Evolutionary conservation across 2,797 vertebrate genomes (phyloP).

Genomic region (Micropoecilia bifurca): DNA sequence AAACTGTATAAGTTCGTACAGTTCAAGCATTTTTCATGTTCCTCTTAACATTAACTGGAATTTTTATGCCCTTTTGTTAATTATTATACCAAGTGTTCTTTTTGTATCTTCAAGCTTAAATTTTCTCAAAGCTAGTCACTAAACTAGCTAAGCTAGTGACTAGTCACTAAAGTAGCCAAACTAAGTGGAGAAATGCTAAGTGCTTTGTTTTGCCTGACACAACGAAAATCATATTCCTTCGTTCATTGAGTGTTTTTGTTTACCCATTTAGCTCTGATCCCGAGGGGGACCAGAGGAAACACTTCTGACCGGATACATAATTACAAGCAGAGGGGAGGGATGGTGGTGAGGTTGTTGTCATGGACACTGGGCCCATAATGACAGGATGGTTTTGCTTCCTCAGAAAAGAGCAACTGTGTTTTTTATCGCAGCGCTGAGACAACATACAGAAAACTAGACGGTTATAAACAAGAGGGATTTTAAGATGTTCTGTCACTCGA

Average conservation of each 20-base stretch:
- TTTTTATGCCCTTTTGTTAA: not conserved
- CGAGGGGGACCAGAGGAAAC: conserved; percentile 61
- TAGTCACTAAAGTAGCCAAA: not conserved
- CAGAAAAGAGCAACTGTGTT: conserved; percentile 31
- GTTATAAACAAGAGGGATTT: conserved; percentile 16
- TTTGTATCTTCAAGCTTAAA: not conserved
- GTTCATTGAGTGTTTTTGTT: conserved; percentile 38
- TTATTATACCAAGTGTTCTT: not conserved
- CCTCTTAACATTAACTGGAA: too few relatives aligned
- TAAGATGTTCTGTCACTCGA: conserved; percentile 14
- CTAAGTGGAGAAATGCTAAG: not conserved
- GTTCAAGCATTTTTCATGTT: not conserved
- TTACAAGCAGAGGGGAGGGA: conserved; percentile 61
- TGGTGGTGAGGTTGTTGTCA: conserved; percentile 63
- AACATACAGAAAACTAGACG: conserved; percentile 21
- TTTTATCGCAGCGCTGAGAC: conserved; percentile 39
- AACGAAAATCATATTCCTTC: conserved; percentile 16
- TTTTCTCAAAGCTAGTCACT: not conserved
- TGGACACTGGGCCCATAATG: conserved; percentile 64
- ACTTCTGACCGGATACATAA: conserved; percentile 71
- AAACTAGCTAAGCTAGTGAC: not conserved
- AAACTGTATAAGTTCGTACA: not conserved
- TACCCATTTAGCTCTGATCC: conserved; percentile 48
- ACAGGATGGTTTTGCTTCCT: conserved; percentile 57
- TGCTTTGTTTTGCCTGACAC: conserved; percentile 9